phyloP scores from a whole-genome alignment of 2,113 vertebrate species.

The Pseudois nayaur region DNA sequence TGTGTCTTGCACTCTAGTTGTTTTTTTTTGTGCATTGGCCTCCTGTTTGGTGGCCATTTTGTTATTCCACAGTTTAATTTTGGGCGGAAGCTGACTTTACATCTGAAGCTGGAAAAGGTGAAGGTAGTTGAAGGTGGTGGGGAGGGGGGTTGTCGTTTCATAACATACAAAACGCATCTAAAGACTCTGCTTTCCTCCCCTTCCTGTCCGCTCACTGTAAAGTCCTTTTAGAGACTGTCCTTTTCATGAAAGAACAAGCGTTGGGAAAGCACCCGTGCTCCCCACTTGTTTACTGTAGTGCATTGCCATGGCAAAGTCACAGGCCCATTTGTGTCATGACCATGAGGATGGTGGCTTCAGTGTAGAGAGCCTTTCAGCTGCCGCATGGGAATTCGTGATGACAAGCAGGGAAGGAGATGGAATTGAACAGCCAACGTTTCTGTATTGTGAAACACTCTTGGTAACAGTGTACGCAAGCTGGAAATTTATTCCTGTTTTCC shows the following conservation, averaged over 20 bases:
- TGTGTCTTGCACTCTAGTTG: neutral
- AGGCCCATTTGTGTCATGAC: neutral
- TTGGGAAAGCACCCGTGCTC: neutral
- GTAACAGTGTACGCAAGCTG: neutral
- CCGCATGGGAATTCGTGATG: fast-evolving
- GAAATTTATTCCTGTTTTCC: neutral
- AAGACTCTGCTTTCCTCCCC: neutral
- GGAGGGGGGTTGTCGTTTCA: neutral
- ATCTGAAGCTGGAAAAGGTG: neutral
- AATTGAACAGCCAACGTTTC: neutral
- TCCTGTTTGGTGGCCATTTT: neutral
- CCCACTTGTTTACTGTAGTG: neutral
- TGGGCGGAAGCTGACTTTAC: neutral
- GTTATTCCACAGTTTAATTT: neutral
- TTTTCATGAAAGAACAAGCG: neutral
- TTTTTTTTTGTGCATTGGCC: neutral
- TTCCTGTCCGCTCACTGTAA: neutral
- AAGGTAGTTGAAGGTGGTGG: neutral
- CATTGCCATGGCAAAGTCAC: neutral
- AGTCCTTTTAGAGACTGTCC: neutral
- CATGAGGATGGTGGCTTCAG: neutral
- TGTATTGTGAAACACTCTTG: fast-evolving
- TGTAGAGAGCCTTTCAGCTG: neutral
- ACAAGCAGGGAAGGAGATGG: neutral
- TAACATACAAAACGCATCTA: fast-evolving